Evolutionary conservation across 1,140 invertebrate species (phyloP).

Genomic region (Elysia chlorotica): DNA sequence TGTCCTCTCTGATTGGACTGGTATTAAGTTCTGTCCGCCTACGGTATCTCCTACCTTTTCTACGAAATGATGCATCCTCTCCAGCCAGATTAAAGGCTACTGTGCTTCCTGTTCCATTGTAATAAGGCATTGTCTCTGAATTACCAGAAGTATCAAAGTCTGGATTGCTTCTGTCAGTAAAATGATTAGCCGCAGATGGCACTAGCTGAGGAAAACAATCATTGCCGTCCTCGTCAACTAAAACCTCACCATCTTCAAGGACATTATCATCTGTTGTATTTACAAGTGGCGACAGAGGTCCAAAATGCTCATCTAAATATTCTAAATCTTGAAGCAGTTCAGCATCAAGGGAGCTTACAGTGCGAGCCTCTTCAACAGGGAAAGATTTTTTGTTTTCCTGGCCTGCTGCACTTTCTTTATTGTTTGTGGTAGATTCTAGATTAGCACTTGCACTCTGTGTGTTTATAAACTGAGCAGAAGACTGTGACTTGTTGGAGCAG

Average conservation of each 20-base stretch:
- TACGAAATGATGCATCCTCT: neutral
- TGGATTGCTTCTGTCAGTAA: neutral
- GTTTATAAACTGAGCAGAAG: neutral
- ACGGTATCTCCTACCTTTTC: neutral
- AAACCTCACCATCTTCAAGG: constrained; percentile 4
- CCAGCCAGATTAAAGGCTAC: neutral
- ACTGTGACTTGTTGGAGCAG: too few species aligned
- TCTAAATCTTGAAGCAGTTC: neutral
- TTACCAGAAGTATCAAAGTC: neutral
- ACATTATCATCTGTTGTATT: neutral
- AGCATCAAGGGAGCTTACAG: neutral
- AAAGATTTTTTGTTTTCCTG: neutral
- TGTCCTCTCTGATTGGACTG: constrained; percentile 13
- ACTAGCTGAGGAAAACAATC: neutral
- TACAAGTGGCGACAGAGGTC: neutral
- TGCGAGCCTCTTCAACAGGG: neutral
- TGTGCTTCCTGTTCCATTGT: neutral
- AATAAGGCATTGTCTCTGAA: neutral
- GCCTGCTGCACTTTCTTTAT: neutral
- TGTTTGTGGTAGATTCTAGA: too few species aligned
- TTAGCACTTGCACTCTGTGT: neutral
- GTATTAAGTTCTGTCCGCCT: neutral
- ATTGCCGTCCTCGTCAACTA: constrained; percentile 11
- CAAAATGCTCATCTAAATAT: neutral
- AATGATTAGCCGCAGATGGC: neutral